Conservation (phyloP, 2,888 invertebrate species). For the Stratiomys singularior region DNA sequence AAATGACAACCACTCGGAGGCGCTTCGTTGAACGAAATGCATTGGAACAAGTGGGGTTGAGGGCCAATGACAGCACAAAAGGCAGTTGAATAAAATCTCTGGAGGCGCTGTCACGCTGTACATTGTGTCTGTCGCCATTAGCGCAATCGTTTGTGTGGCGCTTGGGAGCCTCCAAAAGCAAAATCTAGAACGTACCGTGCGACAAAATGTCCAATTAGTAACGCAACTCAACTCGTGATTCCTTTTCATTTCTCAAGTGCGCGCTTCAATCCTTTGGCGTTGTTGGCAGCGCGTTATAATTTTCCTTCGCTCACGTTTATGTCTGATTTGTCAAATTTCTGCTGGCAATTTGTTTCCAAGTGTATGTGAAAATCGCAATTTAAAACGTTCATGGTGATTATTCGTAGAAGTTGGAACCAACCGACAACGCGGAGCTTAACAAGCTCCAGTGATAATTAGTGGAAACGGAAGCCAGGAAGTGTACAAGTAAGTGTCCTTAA, state of each 20-base stretch:
- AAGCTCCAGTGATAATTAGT: background rate
- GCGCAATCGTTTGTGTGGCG: constrained; percentile 40
- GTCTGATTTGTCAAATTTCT: background rate
- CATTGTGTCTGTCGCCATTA: constrained; percentile 46
- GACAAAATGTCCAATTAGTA: background rate
- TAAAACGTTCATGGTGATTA: background rate
- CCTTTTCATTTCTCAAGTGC: background rate
- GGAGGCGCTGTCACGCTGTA: background rate
- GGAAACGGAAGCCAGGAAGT: constrained; percentile 34
- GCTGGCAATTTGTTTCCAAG: background rate
- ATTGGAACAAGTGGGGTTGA: constrained; percentile 5
- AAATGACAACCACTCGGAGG: background rate
- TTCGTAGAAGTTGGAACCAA: background rate
- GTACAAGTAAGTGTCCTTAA: constrained; percentile 30
- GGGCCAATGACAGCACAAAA: background rate
- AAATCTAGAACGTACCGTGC: background rate
- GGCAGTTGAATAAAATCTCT: constrained; percentile 29
- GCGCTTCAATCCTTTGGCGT: constrained; percentile 14
- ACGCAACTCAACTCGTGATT: background rate
- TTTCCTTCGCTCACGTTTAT: background rate
- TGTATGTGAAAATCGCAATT: background rate
- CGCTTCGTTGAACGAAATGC: background rate
- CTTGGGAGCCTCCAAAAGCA: constrained; percentile 17
- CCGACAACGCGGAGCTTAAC: background rate
- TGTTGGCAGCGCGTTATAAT: background rate